Evolutionary conservation across 2,888 invertebrate species (phyloP), one percentile per base, ranked within the genome.

Genomic region (Palloptera scutellata): DNA sequence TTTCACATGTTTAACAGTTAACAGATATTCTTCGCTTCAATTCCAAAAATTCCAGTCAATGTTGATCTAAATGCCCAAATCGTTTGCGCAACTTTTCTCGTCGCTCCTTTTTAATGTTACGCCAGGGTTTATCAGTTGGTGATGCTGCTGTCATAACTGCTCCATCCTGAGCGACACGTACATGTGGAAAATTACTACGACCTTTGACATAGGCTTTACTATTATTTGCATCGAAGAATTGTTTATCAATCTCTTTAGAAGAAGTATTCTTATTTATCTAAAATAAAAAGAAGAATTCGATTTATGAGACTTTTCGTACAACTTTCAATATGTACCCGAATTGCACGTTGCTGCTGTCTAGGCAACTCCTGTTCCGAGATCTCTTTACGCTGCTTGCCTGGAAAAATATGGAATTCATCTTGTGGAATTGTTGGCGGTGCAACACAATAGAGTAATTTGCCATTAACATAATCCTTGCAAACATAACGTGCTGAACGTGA

Each of bases 401-500:
- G 87, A 82, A 88, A 90, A 30, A 73, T 82, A 71, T 91, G 90
- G 77, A 90, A 92, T 0, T 88, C 86, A 1, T 87, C 85, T 71
- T 92, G 92, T 1, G 84, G 76, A 0, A 86, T 78, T 11, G 87
- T 90, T 1, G 96, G 95, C 3, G 98, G 98, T 0, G 94, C 90
- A 72, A 91, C 87, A 64, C 92, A 93, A 87, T 92, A 96, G 2
- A 92, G 86, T 45, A 99, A 86, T 75, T 91, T 91, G 0, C 98
- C 98, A 81, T 90, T 91, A 1, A 96, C 92, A 75, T 91, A 96
- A 82, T 98, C 97, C 81, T 98, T 98, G 0, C 98, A 88, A 69
- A 99, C 87, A 68, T 93, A 90, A 45, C 98, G 89, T 0, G 98
- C 92, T 0, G 97, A 92, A 30, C 98, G 89, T 0, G 98, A 91